Conservation (phyloP, 2,113 vertebrate genomes). For the Tetrax tetrax region DNA sequence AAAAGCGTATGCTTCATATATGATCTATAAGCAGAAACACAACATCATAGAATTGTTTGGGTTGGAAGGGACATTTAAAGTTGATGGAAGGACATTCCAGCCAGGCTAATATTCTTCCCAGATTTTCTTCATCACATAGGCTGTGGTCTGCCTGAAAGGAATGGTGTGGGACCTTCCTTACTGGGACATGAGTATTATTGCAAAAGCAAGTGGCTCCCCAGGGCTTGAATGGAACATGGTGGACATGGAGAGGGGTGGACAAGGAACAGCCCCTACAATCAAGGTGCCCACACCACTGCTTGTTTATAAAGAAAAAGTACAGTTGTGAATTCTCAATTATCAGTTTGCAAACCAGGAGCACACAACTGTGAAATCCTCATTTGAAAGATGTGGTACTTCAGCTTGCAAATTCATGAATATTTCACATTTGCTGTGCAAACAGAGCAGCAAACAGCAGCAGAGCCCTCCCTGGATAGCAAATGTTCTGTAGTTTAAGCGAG, state of each 20-base stretch:
- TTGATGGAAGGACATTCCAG: neutral
- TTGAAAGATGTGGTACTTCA: constrained; percentile 57
- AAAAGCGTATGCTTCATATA: neutral
- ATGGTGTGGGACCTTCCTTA: neutral
- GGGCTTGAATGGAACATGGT: neutral
- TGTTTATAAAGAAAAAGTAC: constrained; percentile 39
- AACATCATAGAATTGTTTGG: neutral
- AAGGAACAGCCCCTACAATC: neutral
- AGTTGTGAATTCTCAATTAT: constrained; percentile 52
- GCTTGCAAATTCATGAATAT: constrained; percentile 72
- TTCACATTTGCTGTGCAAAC: constrained; percentile 60
- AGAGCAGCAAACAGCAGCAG: constrained; percentile 48
- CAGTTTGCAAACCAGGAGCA: constrained; percentile 28
- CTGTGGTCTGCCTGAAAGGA: neutral
- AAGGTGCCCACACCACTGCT: neutral
- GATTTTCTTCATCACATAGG: neutral
- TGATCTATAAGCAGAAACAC: neutral
- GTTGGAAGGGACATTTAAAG: neutral
- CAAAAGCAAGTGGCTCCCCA: neutral
- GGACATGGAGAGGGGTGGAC: neutral
- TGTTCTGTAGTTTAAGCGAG: constrained; percentile 30
- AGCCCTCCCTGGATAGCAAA: constrained; percentile 50
- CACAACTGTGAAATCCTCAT: constrained; percentile 54
- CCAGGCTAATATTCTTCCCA: neutral
- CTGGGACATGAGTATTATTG: neutral